Evolutionary conservation across 2,113 vertebrate species (phyloP).

Genomic region (Poeciliopsis retropinna): DNA sequence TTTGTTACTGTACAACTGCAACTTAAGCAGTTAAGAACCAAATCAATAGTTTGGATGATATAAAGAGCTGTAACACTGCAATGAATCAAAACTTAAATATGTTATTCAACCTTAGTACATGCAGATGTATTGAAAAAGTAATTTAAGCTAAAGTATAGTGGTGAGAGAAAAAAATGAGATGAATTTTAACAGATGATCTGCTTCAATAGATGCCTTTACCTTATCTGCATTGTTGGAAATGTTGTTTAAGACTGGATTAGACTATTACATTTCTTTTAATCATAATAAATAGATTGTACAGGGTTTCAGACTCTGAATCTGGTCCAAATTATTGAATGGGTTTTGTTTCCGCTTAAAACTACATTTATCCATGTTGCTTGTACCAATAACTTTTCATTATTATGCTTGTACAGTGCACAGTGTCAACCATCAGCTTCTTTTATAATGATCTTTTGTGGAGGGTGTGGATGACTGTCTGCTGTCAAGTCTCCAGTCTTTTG

Average conservation of each 20-base stretch:
- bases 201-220: not conserved
- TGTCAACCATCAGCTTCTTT: not conserved
- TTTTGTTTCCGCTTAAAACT: too few relatives aligned
- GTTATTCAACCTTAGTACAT: not conserved
- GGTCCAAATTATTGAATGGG: too few relatives aligned
- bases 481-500: not conserved
- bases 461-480: not conserved
- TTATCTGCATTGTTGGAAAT: not conserved
- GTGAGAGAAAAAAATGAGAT: conserved; percentile 9
- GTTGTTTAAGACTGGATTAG: not conserved
- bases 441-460: not conserved
- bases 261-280: too few relatives aligned
- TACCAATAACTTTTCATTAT: not conserved
- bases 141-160: conserved; percentile 25
- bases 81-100: not conserved
- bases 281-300: not conserved
- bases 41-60: conserved; percentile 36
- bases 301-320: not conserved
- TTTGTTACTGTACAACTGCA: conserved; percentile 47
- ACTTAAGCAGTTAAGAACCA: conserved; percentile 50
- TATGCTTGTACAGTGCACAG: not conserved
- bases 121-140: conserved; percentile 7
- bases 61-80: conserved; percentile 20
- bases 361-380: not conserved
- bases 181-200: not conserved